phyloP scores from a whole-genome alignment of 2,113 vertebrate species.

The Bettongia penicillata region DNA sequence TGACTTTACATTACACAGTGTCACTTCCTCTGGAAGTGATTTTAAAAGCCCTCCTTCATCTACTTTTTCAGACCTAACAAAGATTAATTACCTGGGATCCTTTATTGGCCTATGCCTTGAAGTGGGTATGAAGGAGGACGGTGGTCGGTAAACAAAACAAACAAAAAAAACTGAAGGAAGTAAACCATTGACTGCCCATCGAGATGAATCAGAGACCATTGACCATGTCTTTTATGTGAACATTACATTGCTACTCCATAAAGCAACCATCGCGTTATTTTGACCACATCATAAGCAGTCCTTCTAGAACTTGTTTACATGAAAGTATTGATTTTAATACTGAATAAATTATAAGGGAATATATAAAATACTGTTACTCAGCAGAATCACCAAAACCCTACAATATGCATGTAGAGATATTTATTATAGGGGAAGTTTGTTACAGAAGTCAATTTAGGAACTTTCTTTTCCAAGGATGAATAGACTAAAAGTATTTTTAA shows the following conservation, averaged over 20 bases:
- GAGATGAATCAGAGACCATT: background rate
- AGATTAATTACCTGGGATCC: background rate
- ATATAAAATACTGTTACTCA: background rate
- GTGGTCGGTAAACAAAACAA: background rate
- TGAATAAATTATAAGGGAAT: background rate
- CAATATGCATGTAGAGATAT: background rate
- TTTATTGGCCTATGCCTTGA: background rate
- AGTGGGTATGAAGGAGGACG: background rate
- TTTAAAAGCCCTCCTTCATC: background rate
- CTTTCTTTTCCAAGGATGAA: background rate
- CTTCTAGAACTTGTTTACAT: background rate
- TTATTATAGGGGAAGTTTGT: background rate
- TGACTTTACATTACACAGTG: background rate
- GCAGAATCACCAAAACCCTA: background rate
- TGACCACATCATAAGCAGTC: background rate
- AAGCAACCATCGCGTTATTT: background rate
- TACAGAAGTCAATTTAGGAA: background rate
- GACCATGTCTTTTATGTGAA: background rate
- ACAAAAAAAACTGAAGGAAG: background rate
- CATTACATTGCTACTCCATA: background rate
- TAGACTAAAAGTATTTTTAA: background rate
- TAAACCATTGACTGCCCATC: background rate
- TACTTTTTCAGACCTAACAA: background rate
- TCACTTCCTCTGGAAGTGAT: background rate
- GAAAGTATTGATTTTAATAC: background rate